These are phyloP conservation scores for Spea hammondii DNA, from an alignment of 2,797 vertebrate species.

Conservation along the genomic window DNA sequence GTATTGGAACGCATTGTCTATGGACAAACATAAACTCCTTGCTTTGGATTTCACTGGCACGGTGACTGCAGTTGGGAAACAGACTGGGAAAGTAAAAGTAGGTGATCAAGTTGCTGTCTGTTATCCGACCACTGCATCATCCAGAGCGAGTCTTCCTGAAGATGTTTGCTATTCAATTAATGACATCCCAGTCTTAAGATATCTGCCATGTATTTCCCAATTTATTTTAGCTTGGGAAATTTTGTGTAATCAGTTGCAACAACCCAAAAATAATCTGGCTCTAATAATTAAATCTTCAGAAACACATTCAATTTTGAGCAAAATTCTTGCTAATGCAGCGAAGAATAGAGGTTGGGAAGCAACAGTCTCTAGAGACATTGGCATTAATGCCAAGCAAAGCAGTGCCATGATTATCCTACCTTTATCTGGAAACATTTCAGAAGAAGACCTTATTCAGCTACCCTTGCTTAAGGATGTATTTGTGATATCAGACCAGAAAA, in stretches of 20 bases:
- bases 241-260: slow-evolving; percentile 62
- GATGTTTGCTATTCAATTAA: slow-evolving; percentile 69
- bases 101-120: slow-evolving; percentile 78
- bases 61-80: slow-evolving; percentile 69
- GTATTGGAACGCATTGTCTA: slow-evolving; percentile 75
- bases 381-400: slow-evolving; percentile 49
- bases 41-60: slow-evolving; percentile 78
- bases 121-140: slow-evolving; percentile 71
- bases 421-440: slow-evolving; percentile 58
- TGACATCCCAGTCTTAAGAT: slow-evolving; percentile 68
- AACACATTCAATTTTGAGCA: slow-evolving; percentile 54
- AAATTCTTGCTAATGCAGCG: slow-evolving; percentile 54
- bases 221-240: slow-evolving; percentile 81
- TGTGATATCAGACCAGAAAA: slow-evolving; percentile 64
- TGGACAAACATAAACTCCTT: slow-evolving; percentile 70
- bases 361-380: slow-evolving; percentile 32
- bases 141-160: slow-evolving; percentile 71
- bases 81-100: slow-evolving; percentile 66
- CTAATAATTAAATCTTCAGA: slow-evolving; percentile 59
- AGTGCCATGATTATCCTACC: slow-evolving; percentile 72
- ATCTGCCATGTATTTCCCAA: slow-evolving; percentile 77
- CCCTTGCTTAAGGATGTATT: slow-evolving; percentile 66
- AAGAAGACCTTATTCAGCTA: slow-evolving; percentile 49
- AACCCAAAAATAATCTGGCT: slow-evolving; percentile 57
- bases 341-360: slow-evolving; percentile 56